Base-by-base conservation (phyloP, 2,888 invertebrate genomes). In the Microctonus aethiopoides region DNA sequence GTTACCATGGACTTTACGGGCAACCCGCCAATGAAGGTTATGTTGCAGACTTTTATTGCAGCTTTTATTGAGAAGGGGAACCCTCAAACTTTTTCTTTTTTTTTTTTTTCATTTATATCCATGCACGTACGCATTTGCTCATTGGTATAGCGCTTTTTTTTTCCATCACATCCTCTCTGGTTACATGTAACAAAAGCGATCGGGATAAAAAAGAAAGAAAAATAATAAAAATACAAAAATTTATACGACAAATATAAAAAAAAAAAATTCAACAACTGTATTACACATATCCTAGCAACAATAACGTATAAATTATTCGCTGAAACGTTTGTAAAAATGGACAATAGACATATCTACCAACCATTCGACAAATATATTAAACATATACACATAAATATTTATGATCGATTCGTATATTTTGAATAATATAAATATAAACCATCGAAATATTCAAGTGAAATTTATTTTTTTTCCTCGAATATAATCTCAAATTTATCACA, bases 21-120 rank as follows among this genome's bases (percentile, higher is more conserved):
- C 78, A 78, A 78, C 81, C 75, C 73, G 75, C 80, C 82, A 81
- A 83, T 82, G 82, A 81, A 79, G 80, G 81, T 83, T 80, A 79
- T 77, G 79, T 81, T 81, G 81, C 83, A 77, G 70, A 75, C 73
- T 78, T 79, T 81, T 80, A 82, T 82, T 79, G 79, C 74, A 74
- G 75, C 75, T 81, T 80, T 77, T 79, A 78, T 80, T 75, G 79
- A 61, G 52, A 22, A 46, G 52, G 41, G 67, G 61, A n/a, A 46
- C 16, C 20, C 20, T 4, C 16, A 16, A 4, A 20, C 7, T 46
- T 46, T 46, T 46, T 63, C 56, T 63, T 20, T 20, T 24, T 62
- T 61, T 63, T 20, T 20, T 24, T 62, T 61, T 41, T 41, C 41
- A n/a, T 22, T 0, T 10, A n/a, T 61, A 61, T 41, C 72, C 56